phyloP scores from a whole-genome alignment of 2,888 invertebrate species.

The Lithosia quadra region DNA sequence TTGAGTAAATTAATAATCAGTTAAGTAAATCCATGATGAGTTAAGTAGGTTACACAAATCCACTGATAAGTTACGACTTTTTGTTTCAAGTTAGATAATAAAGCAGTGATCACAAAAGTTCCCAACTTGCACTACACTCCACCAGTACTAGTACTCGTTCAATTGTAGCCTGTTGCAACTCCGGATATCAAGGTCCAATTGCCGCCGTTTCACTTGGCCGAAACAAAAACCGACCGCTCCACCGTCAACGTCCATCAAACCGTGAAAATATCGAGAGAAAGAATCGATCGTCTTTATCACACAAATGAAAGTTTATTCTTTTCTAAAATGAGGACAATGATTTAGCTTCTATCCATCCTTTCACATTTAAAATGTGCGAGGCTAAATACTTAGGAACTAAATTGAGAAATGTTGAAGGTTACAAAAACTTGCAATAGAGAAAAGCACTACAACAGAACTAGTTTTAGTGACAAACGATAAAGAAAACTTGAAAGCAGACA shows the following conservation, averaged over 20 bases:
- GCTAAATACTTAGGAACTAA: neutral
- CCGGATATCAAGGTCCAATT: slow-evolving; percentile 86
- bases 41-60: too few species aligned
- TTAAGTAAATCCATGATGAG: neutral
- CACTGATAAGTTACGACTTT: neutral
- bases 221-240: slow-evolving; percentile 69
- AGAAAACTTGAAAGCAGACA: slow-evolving; percentile 31
- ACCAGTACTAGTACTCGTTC: slow-evolving; percentile 34
- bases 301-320: slow-evolving; percentile 52
- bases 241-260: slow-evolving; percentile 55
- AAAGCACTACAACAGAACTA: slow-evolving; percentile 54
- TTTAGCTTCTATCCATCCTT: slow-evolving; percentile 42
- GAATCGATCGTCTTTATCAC: slow-evolving; percentile 47
- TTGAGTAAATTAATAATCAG: neutral
- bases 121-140: slow-evolving; percentile 50
- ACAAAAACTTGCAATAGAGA: slow-evolving; percentile 25
- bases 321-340: slow-evolving; percentile 36
- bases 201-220: slow-evolving; percentile 78
- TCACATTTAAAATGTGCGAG: slow-evolving; percentile 38
- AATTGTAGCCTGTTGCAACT: slow-evolving; percentile 70
- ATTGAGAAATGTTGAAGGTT: slow-evolving; percentile 31
- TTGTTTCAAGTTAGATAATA: neutral
- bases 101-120: slow-evolving; percentile 31
- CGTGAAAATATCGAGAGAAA: slow-evolving; percentile 61
- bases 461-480: slow-evolving; percentile 45